These are phyloP conservation scores for Cliona cf. orientalis DNA, from an alignment of 37 sponge, comb jelly and placozoan species.

Conservation along the genomic window DNA sequence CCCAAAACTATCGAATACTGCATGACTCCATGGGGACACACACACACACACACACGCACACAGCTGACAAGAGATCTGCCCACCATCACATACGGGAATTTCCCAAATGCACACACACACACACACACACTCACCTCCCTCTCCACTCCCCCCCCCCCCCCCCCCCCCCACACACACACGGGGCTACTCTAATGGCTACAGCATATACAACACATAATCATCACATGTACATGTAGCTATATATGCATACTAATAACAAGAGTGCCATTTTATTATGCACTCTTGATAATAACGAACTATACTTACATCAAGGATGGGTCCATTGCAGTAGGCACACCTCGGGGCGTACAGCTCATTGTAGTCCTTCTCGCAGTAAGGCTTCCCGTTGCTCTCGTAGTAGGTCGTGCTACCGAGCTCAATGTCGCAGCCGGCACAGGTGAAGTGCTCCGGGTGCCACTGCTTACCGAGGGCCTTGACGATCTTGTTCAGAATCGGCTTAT, in stretches of 20 bases:
- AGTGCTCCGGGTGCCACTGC: slow-evolving; percentile 98
- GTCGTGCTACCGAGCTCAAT: slow-evolving; percentile 71
- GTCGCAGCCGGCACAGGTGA: slow-evolving; percentile 90
- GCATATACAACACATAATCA: too few species aligned
- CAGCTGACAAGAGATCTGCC: neutral
- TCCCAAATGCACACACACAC: neutral
- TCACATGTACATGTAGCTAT: neutral
- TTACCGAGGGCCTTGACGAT: slow-evolving; percentile 86
- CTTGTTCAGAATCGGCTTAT: slow-evolving; percentile 89
- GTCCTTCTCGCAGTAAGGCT: slow-evolving; percentile 98
- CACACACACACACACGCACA: neutral
- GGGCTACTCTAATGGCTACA: too few species aligned
- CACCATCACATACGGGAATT: neutral
- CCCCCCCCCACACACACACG: too few species aligned
- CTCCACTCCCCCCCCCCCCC: too few species aligned
- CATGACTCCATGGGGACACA: too few species aligned
- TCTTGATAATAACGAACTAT: neutral
- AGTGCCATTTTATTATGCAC: neutral
- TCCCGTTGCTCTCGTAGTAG: slow-evolving; percentile 91
- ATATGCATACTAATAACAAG: too few species aligned
- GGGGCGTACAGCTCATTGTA: slow-evolving; percentile 97
- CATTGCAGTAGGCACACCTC: slow-evolving; percentile 96
- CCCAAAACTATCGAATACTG: too few species aligned
- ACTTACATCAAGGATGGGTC: slow-evolving; percentile 94
- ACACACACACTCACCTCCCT: neutral